Percentiles rank a stretch among this genome's conserved stretches.
These are phyloP conservation scores for Dendroctonus valens DNA, from an alignment of 1,140 invertebrate genomes.

Conservation along the genomic window DNA sequence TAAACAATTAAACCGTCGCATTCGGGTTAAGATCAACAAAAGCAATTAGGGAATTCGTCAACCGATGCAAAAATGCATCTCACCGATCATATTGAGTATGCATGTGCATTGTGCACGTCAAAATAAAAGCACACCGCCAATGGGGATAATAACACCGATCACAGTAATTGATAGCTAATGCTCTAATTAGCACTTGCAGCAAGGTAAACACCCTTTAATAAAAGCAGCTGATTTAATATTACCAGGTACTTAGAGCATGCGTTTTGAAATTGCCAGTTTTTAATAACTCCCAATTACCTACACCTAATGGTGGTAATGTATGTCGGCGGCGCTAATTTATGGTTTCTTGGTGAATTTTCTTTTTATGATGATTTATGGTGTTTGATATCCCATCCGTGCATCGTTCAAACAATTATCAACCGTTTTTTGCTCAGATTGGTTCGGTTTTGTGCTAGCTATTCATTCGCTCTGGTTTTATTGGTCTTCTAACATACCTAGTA, in stretches of 20 bases:
- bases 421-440: too few species aligned
- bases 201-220: conserved; percentile 32
- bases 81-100: background rate
- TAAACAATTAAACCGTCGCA: too few species aligned
- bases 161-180: conserved; percentile 30
- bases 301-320: conserved; percentile 19
- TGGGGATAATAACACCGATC: conserved; percentile 25
- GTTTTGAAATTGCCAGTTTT: conserved; percentile 25
- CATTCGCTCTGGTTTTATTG: too few species aligned
- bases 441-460: too few species aligned
- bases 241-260: conserved; percentile 27
- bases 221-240: conserved; percentile 27
- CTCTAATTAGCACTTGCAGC: conserved; percentile 23
- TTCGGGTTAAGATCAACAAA: background rate
- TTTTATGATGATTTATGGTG: background rate
- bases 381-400: too few species aligned
- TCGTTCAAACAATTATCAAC: too few species aligned
- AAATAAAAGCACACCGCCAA: conserved; percentile 23
- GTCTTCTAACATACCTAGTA: too few species aligned
- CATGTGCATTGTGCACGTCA: conserved; percentile 12
- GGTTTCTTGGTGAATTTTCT: conserved; percentile 10
- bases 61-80: conserved; percentile 6
- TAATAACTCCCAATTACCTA: conserved; percentile 27
- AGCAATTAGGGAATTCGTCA: conserved; percentile 5
- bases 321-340: conserved; percentile 20